Base-by-base conservation (phyloP, 2,888 invertebrate genomes). In the Nudaria mundana region DNA sequence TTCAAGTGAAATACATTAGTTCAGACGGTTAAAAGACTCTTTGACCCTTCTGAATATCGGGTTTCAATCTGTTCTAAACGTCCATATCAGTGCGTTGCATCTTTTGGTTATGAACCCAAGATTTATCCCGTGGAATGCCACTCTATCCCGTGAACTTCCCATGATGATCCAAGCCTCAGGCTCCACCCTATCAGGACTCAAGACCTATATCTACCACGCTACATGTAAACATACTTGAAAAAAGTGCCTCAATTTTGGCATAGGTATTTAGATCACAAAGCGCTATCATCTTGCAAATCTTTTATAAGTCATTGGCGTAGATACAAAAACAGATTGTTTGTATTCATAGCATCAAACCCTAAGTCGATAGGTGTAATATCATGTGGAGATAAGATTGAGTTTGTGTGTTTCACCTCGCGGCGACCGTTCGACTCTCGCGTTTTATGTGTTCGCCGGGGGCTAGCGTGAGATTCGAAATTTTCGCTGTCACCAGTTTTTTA, bases 401-500 rank as follows among this genome's bases (percentile, higher is more conserved):
- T 72, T 71, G 66, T 58, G 68, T 64, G 63, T 64, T 61, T 45
- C 73, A 75, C 75, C 79, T 77, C 74, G 71, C 71, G 76, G 75
- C 71, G 64, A 52, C 57, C 52, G 49, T 55, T 66, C 59, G 54
- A 51, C 55, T 56, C 51, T 51, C 51, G 40, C 64, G 46, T 47
- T 66, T 68, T 68, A 70, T 65, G 59, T 56, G 45, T 57, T 53
- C 54, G 60, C 67, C 60, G 48, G 54, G 53, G 67, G 68, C 56
- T 51, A 56, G 49, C 53, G 39, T 46, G 66, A 65, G 64, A 62
- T 71, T 73, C 66, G 57, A 61, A 71, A 71, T 71, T 69, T 69
- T 62, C 66, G 75, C 71, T 72, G 79, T 72, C 79, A 78, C 73
- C 70, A 69, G 71, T 65, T 71, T 72, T 69, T 66, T 61, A 50